These are phyloP conservation scores for Podarcis siculus DNA, from an alignment of 2,797 vertebrate genomes.

Conservation along the genomic window DNA sequence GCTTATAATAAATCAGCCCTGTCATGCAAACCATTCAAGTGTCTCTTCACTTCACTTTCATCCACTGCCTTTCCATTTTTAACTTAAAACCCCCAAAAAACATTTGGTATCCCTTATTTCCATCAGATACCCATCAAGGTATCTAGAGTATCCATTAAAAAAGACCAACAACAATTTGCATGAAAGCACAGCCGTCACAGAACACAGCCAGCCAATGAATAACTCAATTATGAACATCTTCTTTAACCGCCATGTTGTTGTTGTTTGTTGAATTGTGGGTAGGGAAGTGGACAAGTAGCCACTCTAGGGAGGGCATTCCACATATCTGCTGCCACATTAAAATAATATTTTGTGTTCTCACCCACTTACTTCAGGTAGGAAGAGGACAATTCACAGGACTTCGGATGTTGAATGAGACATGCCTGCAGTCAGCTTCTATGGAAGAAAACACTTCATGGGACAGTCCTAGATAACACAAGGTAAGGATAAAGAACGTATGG, in stretches of 20 bases:
- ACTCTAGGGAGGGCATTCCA: no score
- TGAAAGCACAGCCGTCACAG: not conserved
- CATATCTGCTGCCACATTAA: no score
- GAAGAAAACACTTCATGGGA: no score
- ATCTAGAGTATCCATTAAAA: not conserved
- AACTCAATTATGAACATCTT: not conserved
- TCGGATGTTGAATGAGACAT: no score
- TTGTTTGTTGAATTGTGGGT: not conserved
- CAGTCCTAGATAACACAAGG: no score
- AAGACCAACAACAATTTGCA: not conserved
- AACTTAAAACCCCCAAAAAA: not conserved
- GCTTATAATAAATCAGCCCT: not conserved
- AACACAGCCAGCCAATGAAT: not conserved
- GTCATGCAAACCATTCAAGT: not conserved
- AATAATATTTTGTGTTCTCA: no score
- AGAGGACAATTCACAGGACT: no score
- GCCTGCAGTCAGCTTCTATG: no score
- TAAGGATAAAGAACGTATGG: no score
- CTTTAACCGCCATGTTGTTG: not conserved
- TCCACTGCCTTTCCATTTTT: not conserved
- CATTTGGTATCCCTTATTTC: not conserved
- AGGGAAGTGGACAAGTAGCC: no score
- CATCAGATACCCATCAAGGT: not conserved
- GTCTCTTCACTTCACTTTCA: not conserved
- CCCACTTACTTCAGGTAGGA: no score